Evolutionary conservation across 2,797 vertebrate genomes (phyloP), one percentile per base, ranked within the genome.

Genomic region (Sebastes nivosus): DNA sequence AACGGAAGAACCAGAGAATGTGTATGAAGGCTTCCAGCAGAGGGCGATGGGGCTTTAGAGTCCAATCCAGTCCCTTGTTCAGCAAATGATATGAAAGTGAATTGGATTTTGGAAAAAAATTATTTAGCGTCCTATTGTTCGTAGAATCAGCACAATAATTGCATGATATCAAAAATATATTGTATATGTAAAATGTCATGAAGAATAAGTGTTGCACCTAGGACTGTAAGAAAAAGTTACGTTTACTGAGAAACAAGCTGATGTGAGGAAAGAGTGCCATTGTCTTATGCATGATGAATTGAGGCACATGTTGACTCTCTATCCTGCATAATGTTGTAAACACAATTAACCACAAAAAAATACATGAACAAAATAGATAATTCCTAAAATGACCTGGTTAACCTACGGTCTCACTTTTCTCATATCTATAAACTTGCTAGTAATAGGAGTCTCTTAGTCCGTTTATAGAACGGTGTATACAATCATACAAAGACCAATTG

Each of bases 51-150:
- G 38, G 38, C 38, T 42, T 6, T 46, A 46, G 42, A 46, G 11
- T 32, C 5, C 22, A 32, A 34, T 32, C 38, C 3, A 1, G 5
- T 4, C 52, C 13, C 34, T 29, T 59, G 2, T 29, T 50, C 25
- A 67, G 4, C 10, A 50, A 29, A 25, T 36, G 32, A 57, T 32
- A 57, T 1, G 0, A 27, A 1, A 12, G 30, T n/a, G 55, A 8
- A 59, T 10, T 36, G 14, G 54, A 57, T 54, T 46, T 46, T 46
- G 16, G 16, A 58, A 58, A 38, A 20, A 13, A 1, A 67, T 30
- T 0, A 27, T 50, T n/a, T n/a, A 32, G 8, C 0, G 6, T 46
- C 42, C 1, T 0, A 46, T 0, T 14, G 67, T 68, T 25, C 16
- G 5, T 3, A 30, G 6, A 22, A 52, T 52, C 27, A 67, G 8